phyloP scores from a whole-genome alignment of 2,797 vertebrate genomes.

The Apogon talboti region DNA sequence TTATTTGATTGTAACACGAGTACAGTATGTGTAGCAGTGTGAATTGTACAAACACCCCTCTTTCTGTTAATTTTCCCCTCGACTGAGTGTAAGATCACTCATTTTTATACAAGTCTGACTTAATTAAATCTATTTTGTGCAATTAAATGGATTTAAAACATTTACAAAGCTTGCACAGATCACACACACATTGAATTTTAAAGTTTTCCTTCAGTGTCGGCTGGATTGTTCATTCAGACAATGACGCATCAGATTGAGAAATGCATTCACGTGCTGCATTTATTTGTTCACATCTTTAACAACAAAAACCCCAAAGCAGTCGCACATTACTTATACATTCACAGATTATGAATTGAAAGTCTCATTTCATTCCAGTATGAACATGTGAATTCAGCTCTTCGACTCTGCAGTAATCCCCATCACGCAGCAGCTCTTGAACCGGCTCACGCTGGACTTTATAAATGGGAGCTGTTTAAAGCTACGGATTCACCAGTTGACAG shows the following conservation, averaged over 20 bases:
- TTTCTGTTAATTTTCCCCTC: neutral
- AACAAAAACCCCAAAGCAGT: neutral
- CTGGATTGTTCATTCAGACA: slow-evolving; percentile 8
- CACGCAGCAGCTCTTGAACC: slow-evolving; percentile 33
- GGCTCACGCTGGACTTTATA: slow-evolving; percentile 41
- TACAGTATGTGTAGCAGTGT: neutral
- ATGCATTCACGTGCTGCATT: neutral
- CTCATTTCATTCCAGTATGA: slow-evolving; percentile 20
- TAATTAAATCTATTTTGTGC: neutral
- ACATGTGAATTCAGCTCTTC: slow-evolving; percentile 16
- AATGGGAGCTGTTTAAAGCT: slow-evolving; percentile 15
- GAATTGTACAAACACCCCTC: neutral
- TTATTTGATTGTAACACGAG: neutral
- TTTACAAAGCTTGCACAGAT: neutral
- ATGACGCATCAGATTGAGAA: neutral
- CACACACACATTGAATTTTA: neutral
- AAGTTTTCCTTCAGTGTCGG: slow-evolving; percentile 4
- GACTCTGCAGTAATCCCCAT: slow-evolving; percentile 32
- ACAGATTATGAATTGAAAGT: slow-evolving; percentile 43
- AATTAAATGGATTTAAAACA: neutral
- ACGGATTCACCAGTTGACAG: slow-evolving; percentile 28
- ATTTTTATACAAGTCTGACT: no score
- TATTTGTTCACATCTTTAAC: slow-evolving; percentile 4
- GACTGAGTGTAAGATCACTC: neutral
- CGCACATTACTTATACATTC: slow-evolving; percentile 40